Conservation (phyloP, 2,113 vertebrate species). For the Pongo pygmaeus region DNA sequence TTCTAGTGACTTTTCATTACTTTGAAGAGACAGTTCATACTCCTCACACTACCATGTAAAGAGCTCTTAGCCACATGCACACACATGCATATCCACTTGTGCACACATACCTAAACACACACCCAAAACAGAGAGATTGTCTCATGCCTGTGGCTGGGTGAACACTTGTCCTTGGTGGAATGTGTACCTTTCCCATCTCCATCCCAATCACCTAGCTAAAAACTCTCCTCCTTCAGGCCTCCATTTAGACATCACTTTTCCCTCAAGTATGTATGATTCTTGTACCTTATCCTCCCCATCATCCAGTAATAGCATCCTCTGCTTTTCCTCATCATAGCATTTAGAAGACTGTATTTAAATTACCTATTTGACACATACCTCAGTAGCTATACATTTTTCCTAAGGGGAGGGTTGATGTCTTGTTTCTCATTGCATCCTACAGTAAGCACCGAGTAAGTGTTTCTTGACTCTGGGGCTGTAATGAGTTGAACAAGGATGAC, state of each 20-base stretch:
- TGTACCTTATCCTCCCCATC: not conserved
- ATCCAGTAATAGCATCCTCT: not conserved
- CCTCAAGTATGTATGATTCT: not conserved
- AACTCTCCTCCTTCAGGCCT: not conserved
- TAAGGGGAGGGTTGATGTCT: not conserved
- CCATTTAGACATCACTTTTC: not conserved
- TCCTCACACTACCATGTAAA: not conserved
- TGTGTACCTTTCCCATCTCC: not conserved
- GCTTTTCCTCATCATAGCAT: not conserved
- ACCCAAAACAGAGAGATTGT: not conserved
- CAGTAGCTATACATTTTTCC: not conserved
- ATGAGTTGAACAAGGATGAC: not conserved
- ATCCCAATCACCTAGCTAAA: not conserved
- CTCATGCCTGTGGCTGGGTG: not conserved
- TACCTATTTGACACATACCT: not conserved
- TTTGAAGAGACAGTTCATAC: not conserved
- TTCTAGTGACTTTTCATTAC: not conserved
- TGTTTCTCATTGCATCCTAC: not conserved
- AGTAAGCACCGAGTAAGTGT: not conserved
- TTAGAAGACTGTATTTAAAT: constrained; percentile 1
- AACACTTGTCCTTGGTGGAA: not conserved
- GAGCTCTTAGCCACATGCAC: not conserved
- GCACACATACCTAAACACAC: not conserved
- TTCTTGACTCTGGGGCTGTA: not conserved
- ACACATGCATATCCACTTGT: fast-evolving